These are phyloP conservation scores for Caerostris darwini DNA, from an alignment of 1,140 invertebrate species.

Conservation along the genomic window DNA sequence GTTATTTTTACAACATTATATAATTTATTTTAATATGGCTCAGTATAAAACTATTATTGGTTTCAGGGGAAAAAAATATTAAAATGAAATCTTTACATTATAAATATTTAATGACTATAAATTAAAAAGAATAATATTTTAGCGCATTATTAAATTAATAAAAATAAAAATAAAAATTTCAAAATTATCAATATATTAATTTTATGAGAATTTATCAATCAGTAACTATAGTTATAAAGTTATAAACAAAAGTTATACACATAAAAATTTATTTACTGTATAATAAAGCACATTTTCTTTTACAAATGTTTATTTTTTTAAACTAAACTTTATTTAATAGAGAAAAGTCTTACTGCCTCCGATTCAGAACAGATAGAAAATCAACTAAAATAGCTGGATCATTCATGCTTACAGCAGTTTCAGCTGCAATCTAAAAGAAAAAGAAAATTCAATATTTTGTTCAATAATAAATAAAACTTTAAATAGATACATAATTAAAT, in stretches of 20 bases:
- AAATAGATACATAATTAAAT: neutral
- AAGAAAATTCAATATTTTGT: neutral
- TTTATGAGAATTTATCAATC: too few species aligned
- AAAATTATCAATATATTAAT: too few species aligned
- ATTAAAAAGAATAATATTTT: neutral
- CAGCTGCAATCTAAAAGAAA: slow-evolving; percentile 87
- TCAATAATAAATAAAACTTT: neutral
- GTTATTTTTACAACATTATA: neutral
- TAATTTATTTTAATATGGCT: neutral
- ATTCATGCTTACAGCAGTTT: slow-evolving; percentile 91
- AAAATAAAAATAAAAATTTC: neutral
- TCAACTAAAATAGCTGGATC: slow-evolving; percentile 92
- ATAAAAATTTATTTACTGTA: too few species aligned
- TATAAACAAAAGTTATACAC: too few species aligned
- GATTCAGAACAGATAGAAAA: slow-evolving; percentile 89
- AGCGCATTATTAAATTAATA: neutral
- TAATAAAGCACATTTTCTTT: too few species aligned
- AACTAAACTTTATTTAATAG: neutral
- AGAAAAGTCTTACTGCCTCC: slow-evolving; percentile 89
- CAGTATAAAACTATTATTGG: too few species aligned
- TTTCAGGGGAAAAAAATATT: neutral
- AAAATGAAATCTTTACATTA: neutral
- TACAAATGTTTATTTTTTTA: too few species aligned
- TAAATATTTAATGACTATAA: too few species aligned
- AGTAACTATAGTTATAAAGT: too few species aligned